Base-by-base conservation (phyloP, 2,888 invertebrate genomes). In the Uloborus plumipes region DNA sequence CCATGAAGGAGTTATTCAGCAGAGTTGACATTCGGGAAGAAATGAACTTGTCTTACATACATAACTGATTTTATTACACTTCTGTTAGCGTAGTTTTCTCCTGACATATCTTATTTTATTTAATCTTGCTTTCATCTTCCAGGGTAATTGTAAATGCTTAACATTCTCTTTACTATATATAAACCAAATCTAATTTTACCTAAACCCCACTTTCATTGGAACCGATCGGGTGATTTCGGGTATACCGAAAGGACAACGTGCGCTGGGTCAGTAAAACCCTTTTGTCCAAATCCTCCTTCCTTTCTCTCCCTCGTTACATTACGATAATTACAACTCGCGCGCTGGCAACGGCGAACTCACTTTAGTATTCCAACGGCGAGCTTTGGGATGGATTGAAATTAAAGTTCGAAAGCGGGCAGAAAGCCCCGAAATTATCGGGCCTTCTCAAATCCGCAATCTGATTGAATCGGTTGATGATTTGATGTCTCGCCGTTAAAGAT, bases 381-480 rank as follows among this genome's bases (percentile, higher is more conserved):
- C 66, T 59, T 31, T 20, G 51, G 50, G 59, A 72, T 61, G 72
- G 72, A 72, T 79, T 72, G 78, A 72, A 79, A 79, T 79, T 79
- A 79, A 79, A 79, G 78, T 72, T 79, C 71, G 72, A 67, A 67
- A 75, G 59, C 66, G 51, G 66, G 20, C 65, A 61, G 70, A 39
- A 39, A 39, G 39, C 20, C 20, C 11, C 49, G 58, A 53, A 59
- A 66, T 66, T 59, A 59, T 66, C 74, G 59, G 47, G 72, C 49
- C 16, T 18, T 59, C 59, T 53, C 65, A 74, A 74, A 74, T 75
- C 75, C 75, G 75, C 59, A 75, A 75, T 75, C 75, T 75, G 75
- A 75, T 75, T 67, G 75, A 75, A 75, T 75, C 67, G 75, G 59
- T 73, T 58, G 64, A 53, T 65, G 74, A 74, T 74, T 74, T 59